phyloP scores from a whole-genome alignment of 2,113 vertebrate species.

The Dromaius novaehollandiae region DNA sequence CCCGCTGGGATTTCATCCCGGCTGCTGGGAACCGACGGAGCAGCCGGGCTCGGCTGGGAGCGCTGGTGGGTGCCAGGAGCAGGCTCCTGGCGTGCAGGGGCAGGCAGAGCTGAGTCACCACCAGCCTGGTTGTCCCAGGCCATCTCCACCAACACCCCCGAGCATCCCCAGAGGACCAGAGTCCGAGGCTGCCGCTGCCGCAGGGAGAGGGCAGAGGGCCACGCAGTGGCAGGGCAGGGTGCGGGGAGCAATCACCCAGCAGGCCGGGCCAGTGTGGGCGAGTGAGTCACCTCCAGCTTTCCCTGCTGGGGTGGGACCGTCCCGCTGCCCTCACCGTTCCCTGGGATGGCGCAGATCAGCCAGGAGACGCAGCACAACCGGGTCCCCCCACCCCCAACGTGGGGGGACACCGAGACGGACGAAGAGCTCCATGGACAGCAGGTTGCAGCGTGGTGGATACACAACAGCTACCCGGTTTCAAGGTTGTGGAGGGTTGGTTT shows the following conservation, averaged over 20 bases:
- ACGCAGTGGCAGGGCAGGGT: background rate
- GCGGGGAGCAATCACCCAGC: background rate
- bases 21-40: too few relatives aligned
- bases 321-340: rapidly evolving
- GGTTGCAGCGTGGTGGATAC: too few relatives aligned
- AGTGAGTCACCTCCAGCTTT: constrained; percentile 36
- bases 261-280: background rate
- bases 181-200: rapidly evolving
- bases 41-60: too few relatives aligned
- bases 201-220: background rate
- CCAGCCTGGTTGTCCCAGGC: background rate
- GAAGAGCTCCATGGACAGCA: background rate
- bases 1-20: too few relatives aligned
- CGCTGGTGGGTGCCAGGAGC: too few relatives aligned
- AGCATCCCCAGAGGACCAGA: background rate
- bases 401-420: background rate
- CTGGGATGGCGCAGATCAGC: background rate
- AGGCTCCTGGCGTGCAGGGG: too few relatives aligned
- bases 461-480: too few relatives aligned
- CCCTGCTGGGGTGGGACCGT: background rate
- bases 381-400: background rate
- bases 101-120: too few relatives aligned
- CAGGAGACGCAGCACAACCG: background rate
- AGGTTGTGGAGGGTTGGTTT: too few relatives aligned
- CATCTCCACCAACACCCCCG: background rate